Conservation (phyloP, 2,797 vertebrate genomes). For the Liasis olivaceus region DNA sequence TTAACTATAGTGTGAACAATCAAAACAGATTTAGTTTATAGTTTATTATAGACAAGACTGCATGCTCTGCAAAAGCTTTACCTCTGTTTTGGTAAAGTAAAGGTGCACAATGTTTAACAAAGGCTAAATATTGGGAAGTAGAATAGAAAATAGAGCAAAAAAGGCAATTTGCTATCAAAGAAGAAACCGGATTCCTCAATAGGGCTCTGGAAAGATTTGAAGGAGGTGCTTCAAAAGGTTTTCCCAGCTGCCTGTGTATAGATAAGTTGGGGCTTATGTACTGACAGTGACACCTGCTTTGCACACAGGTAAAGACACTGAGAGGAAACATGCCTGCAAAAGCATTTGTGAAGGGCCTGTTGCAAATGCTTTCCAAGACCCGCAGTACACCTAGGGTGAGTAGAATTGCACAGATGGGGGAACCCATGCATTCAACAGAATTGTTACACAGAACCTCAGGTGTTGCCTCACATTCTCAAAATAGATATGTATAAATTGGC, state of each 20-base stretch:
- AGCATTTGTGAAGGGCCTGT: neutral
- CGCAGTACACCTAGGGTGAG: neutral
- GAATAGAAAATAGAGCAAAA: neutral
- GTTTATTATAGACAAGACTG: too few relatives aligned
- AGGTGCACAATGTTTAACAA: neutral
- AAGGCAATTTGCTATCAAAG: neutral
- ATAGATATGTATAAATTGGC: neutral
- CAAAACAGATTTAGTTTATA: neutral
- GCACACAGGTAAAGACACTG: neutral
- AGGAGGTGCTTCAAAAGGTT: too few relatives aligned
- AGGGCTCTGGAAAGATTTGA: neutral
- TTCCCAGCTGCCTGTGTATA: neutral
- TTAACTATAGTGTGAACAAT: neutral
- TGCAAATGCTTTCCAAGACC: neutral
- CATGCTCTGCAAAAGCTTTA: neutral
- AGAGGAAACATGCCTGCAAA: neutral
- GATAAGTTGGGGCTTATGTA: too few relatives aligned
- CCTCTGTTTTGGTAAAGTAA: neutral
- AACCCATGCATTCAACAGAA: neutral
- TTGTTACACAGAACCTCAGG: neutral
- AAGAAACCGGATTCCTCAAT: neutral
- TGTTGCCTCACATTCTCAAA: neutral
- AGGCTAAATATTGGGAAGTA: neutral
- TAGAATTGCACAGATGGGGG: neutral
- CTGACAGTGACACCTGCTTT: neutral